Evolutionary conservation across 1,140 invertebrate genomes (phyloP).

Genomic region (Pseudachorutes palmiensis): DNA sequence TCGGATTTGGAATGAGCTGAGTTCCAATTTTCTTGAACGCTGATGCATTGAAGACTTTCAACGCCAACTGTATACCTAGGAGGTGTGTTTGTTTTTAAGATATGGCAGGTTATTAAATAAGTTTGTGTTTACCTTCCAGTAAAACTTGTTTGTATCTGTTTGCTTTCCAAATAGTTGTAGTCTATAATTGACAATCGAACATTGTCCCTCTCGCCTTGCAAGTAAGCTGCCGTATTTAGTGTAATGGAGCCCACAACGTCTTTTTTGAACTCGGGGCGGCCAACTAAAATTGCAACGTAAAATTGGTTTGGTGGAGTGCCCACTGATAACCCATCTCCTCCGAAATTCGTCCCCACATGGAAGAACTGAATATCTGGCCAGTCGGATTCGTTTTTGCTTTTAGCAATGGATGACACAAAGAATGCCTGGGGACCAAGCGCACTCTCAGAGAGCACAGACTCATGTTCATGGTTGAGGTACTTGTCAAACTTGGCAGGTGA

Average conservation of each 20-base stretch:
- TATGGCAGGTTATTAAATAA: neutral
- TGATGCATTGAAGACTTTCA: conserved; percentile 40
- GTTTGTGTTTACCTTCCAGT: neutral
- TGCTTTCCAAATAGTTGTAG: conserved; percentile 9
- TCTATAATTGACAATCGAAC: conserved; percentile 12
- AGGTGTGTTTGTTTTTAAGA: conserved; percentile 6
- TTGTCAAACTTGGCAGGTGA: conserved; percentile 2
- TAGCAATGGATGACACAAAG: conserved; percentile 16
- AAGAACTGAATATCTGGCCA: conserved; percentile 26
- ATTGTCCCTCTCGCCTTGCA: neutral
- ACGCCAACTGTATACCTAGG: conserved; percentile 8
- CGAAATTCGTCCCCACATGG: neutral
- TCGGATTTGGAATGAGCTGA: conserved; percentile 18
- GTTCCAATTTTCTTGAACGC: conserved; percentile 40
- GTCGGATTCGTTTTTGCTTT: neutral
- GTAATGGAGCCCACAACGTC: conserved; percentile 32
- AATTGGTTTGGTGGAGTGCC: conserved; percentile 21
- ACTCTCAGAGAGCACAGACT: neutral
- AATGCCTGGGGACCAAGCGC: conserved; percentile 16
- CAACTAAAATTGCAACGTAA: neutral
- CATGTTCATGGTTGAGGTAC: neutral
- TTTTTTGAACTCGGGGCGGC: conserved; percentile 39
- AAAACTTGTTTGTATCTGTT: conserved; percentile 19
- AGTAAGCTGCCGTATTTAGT: neutral
- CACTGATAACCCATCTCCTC: conserved; percentile 2